phyloP scores from a whole-genome alignment of 2,113 vertebrate species.

The Sander lucioperca region DNA sequence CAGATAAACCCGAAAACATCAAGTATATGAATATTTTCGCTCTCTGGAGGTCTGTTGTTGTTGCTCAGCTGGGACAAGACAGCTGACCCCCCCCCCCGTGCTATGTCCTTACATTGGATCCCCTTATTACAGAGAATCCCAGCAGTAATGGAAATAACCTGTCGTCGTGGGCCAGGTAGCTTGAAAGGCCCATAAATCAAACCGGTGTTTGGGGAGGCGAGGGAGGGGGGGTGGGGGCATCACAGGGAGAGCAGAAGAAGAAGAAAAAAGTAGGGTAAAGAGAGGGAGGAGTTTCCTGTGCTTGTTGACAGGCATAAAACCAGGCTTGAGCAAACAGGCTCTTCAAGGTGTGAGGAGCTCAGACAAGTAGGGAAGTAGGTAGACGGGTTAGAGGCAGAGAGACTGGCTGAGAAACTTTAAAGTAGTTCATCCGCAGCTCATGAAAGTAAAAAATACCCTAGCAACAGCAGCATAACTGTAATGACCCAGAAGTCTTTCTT shows the following conservation, averaged over 20 bases:
- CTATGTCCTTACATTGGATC: conserved; percentile 57
- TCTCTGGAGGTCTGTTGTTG: conserved; percentile 58
- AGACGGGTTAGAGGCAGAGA: neutral
- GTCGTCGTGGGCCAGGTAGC: conserved; percentile 62
- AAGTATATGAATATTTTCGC: conserved; percentile 33
- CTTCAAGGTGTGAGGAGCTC: conserved; percentile 63
- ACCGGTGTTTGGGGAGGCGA: conserved; percentile 28
- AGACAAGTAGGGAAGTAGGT: conserved; percentile 12
- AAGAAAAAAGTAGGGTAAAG: conserved; percentile 45
- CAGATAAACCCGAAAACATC: conserved; percentile 35
- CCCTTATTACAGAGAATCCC: conserved; percentile 67
- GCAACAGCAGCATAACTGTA: neutral
- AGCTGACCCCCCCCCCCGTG: conserved; percentile 37
- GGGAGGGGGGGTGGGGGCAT: neutral
- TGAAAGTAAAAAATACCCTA: neutral
- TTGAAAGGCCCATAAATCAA: conserved; percentile 75
- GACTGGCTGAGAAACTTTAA: neutral
- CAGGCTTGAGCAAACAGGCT: conserved; percentile 76
- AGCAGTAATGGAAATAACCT: conserved; percentile 69
- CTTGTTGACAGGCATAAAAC: conserved; percentile 77
- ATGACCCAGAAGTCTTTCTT: neutral
- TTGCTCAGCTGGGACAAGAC: conserved; percentile 63
- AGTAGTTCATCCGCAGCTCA: neutral
- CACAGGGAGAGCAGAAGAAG: conserved; percentile 4
- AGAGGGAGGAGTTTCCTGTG: conserved; percentile 77